Base-by-base conservation (phyloP, 2,113 vertebrate genomes). In the Miniopterus natalensis region DNA sequence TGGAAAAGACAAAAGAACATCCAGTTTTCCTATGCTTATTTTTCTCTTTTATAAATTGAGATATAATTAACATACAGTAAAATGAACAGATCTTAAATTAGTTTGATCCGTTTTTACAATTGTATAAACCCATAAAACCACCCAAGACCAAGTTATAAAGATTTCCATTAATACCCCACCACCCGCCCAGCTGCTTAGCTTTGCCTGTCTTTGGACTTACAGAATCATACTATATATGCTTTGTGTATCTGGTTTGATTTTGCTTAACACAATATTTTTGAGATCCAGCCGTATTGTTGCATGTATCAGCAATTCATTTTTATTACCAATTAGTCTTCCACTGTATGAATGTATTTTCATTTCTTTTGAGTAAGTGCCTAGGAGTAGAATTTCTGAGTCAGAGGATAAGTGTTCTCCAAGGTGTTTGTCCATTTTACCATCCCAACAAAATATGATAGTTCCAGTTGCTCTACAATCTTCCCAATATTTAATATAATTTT, bases 301-400 rank as follows among this genome's bases (percentile, higher is more conserved):
- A 53, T 49, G 4, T 86, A 42, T 31, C 29, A 21, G 1, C 3
- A 61, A 31, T 55, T 90, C 17, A 51, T 81, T 89, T 94, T 93
- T 88, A 47, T 94, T 68, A 36, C 17, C 47, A 61, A 3, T 21
- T 89, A 73, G 23, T 80, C 36, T 90, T 77, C 49, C 25, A 17
- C 14, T 84, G 8, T 49, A 55, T 63, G 31, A 78, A 55, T 79
- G 2, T 78, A 53, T 79, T 92, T 93, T 73, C 11, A 31, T 68
- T 90, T 74, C 57, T 68, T 80, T 83, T 87, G 49, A 40, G 49
- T 79, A 66, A 87, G 36, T 84, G n/a, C 75, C 57, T 42, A 74
- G 21, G 6, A 29, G 51, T 77, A 20, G 29, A 79, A 79, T 40
- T 80, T 13, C n/a, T 23, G 10, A 53, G 53, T 74, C 5, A 49